These are phyloP conservation scores for Oxyteleia sp. DNA, from an alignment of 2,888 invertebrate genomes.

Conservation along the genomic window DNA sequence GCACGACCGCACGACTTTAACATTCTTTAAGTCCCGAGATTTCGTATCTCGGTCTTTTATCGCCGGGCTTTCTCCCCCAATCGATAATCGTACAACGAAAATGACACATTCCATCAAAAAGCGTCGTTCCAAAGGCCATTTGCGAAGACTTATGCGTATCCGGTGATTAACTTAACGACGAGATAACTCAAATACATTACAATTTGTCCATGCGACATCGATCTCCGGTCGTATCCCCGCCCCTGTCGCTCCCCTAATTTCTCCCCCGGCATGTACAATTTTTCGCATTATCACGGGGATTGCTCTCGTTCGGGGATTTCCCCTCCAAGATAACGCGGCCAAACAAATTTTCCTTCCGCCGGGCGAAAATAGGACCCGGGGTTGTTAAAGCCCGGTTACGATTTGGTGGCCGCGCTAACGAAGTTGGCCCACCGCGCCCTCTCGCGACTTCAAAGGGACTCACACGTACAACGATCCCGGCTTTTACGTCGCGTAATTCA, in stretches of 20 bases:
- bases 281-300: neutral
- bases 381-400: no score
- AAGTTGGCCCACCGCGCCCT: no score
- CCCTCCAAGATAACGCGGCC: no score
- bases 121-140: conserved; percentile 12
- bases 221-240: conserved; percentile 4
- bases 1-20: neutral
- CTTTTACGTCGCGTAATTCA: no score
- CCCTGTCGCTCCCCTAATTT: neutral
- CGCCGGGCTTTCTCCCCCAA: neutral
- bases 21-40: conserved; percentile 5
- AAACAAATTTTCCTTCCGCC: no score
- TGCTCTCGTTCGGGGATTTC: no score
- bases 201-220: conserved; percentile 28
- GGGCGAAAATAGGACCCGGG: no score
- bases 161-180: conserved; percentile 33
- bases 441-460: no score
- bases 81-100: conserved; percentile 11
- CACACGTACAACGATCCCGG: no score
- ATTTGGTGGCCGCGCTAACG: no score
- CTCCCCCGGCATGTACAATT: neutral
- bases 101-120: conserved; percentile 24
- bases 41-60: conserved; percentile 11
- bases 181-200: conserved; percentile 37
- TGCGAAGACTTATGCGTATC: conserved; percentile 16